Base-by-base conservation (phyloP, 2,888 invertebrate genomes). In the Agapetus fuscipes region DNA sequence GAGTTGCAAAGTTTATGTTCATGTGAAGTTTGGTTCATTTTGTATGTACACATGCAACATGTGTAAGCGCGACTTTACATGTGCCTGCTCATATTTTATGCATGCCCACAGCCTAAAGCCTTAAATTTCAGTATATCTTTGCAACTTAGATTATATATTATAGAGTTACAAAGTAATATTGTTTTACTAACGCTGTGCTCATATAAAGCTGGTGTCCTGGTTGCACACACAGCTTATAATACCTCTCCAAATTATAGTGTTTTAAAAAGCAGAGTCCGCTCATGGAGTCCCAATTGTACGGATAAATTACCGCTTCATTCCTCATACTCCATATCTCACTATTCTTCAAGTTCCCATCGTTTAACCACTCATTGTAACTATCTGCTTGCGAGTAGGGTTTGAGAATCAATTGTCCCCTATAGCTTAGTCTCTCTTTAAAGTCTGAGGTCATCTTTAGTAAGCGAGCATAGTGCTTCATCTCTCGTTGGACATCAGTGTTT, bases 181-280 rank as follows among this genome's bases (percentile, higher is more conserved):
- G 10, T 13, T 34, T 20, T 10, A 27, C 10, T 20, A 27, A 78
- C 78, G 70, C 66, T 46, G 71, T 71, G 20, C 77, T 71, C 67
- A 78, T 68, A 45, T 64, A 66, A 56, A 76, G 61, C 37, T 78
- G 76, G 54, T 76, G 76, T 39, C 78, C 78, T 1, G 76, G 76
- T 49, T 70, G 66, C 16, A 75, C 66, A 49, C 72, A 73, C n/a
- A 79, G 62, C 59, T 77, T 79, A 51, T 71, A 79, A 51, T 71
- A 67, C 3, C 74, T 63, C 28, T 78, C 77, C 50, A 79, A 57
- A 41, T 68, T 72, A 50, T 70, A 73, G 48, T 66, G 66, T 54
- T 74, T 75, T 50, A 80, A 54, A 49, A 80, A 73, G 39, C 70
- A 75, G 52, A 79, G 57, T 17, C 76, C 76, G 39, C 78, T 78